These are phyloP conservation scores for Drosophila leonis DNA, from an alignment of 2,888 invertebrate genomes.

Conservation along the genomic window DNA sequence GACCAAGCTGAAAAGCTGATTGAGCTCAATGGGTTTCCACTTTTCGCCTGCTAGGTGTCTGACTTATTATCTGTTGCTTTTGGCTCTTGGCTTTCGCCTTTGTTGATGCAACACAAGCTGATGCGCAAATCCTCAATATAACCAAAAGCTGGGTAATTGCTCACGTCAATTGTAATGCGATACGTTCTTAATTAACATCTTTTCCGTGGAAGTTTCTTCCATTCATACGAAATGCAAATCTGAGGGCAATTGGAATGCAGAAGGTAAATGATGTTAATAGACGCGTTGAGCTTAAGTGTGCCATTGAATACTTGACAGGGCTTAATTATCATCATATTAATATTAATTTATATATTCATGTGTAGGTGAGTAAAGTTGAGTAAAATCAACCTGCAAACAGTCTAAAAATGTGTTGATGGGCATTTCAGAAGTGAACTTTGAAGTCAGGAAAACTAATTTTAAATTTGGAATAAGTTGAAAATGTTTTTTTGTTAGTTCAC, in stretches of 20 bases:
- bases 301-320: too few species aligned
- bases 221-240: not conserved
- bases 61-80: slow-evolving; percentile 53
- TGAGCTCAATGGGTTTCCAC: slow-evolving; percentile 46
- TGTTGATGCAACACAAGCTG: slow-evolving; percentile 2
- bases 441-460: too few species aligned
- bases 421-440: too few species aligned
- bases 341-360: not conserved
- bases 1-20: slow-evolving; percentile 46
- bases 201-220: not conserved
- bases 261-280: not conserved
- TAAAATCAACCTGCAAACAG: not conserved
- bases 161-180: slow-evolving; percentile 1
- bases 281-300: not conserved
- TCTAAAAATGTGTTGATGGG: too few species aligned
- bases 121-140: slow-evolving; percentile 11
- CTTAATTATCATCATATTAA: not conserved
- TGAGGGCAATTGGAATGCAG: not conserved
- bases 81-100: slow-evolving; percentile 1
- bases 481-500: too few species aligned
- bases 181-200: not conserved
- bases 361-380: not conserved
- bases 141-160: slow-evolving; percentile 6
- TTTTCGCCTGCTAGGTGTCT: slow-evolving; percentile 15
- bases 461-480: too few species aligned